Evolutionary conservation across 2,888 invertebrate species (phyloP).

Genomic region (Cerastis rubricosa): DNA sequence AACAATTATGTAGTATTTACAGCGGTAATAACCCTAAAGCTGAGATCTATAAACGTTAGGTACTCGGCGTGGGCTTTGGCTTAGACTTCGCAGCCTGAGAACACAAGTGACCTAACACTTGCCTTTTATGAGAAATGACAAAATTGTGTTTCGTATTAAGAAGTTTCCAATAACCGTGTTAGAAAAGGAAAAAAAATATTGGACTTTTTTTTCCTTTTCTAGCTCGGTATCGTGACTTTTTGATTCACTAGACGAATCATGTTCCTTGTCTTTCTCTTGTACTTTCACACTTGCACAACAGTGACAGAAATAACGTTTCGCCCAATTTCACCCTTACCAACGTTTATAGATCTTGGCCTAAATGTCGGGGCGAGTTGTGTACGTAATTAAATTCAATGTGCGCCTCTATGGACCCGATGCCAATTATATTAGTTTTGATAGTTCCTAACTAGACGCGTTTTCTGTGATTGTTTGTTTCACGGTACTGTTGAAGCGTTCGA

Average conservation of each 20-base stretch:
- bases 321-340: background rate
- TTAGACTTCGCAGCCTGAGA: background rate
- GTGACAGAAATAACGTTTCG: background rate
- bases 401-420: constrained; percentile 70
- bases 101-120: no score
- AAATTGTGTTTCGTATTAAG: no score
- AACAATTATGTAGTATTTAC: constrained; percentile 61
- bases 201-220: no score
- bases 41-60: background rate
- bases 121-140: no score
- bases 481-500: constrained; percentile 42
- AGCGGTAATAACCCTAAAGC: constrained; percentile 56
- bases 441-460: constrained; percentile 69
- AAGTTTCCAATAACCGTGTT: no score
- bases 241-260: no score
- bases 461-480: constrained; percentile 61
- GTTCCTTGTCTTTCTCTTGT: background rate
- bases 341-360: constrained; percentile 30
- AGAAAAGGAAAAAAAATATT: no score
- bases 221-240: no score
- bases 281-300: background rate
- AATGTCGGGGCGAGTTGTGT: constrained; percentile 61
- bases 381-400: constrained; percentile 71
- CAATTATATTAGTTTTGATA: constrained; percentile 74
- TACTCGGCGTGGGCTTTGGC: background rate